These are phyloP conservation scores for Nestor notabilis DNA, from an alignment of 2,113 vertebrate genomes.

Conservation along the genomic window DNA sequence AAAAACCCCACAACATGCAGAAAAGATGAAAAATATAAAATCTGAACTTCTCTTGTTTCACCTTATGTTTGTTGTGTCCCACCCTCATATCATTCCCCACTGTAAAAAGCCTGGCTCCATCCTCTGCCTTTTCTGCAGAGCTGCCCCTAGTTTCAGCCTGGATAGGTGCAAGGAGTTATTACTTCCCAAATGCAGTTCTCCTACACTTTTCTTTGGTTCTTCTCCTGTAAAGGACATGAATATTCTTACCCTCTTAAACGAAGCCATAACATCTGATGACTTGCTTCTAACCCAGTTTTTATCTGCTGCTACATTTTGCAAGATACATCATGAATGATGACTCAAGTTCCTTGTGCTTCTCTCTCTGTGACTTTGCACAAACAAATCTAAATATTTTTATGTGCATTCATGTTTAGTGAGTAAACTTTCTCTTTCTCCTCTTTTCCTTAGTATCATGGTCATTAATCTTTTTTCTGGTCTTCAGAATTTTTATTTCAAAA, in stretches of 20 bases:
- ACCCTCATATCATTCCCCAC: rapidly evolving
- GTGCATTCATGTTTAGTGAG: neutral
- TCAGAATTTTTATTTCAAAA: neutral
- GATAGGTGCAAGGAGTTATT: neutral
- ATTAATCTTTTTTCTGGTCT: neutral
- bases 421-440: neutral
- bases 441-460: neutral
- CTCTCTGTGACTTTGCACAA: neutral
- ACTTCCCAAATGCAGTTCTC: neutral
- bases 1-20: neutral
- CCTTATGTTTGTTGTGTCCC: neutral
- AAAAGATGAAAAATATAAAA: neutral
- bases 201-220: neutral
- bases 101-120: neutral
- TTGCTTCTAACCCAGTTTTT: neutral
- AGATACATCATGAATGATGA: neutral
- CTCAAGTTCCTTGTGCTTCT: neutral
- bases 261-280: neutral
- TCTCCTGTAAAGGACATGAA: neutral
- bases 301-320: neutral
- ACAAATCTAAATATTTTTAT: neutral
- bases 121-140: neutral
- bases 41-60: neutral
- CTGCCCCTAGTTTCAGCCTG: rapidly evolving
- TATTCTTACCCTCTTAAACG: neutral